Base-by-base conservation (phyloP, 2,113 vertebrate genomes). In the Nothocercus julius region DNA sequence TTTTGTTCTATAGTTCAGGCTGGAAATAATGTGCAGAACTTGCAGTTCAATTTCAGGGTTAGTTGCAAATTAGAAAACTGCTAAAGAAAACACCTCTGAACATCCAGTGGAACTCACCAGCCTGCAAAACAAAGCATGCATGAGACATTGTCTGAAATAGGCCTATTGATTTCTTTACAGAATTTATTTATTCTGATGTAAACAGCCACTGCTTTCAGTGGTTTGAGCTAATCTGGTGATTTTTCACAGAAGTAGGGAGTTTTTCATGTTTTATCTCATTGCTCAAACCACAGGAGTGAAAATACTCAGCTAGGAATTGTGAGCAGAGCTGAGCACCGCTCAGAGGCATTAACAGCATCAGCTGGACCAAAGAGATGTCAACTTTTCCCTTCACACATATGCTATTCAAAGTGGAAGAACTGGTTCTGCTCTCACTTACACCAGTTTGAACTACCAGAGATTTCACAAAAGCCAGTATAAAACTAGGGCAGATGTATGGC, bases 321-420 rank as follows among this genome's bases (percentile, higher is more conserved):
- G 59, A 44, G 8, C 61, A 32, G 27, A 49, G 28, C 24, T 64
- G 58, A 45, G 27, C 54, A 64, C 34, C 0, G 0, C n/a, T n/a
- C 24, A 11, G n/a, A 80, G 72, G 42, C 34, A 62, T 25, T 42
- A 1, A 67, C 1, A 42, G 11, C 30, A 45, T 25, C 36, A n/a
- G 4, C 28, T 36, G 42, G 5, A 30, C 32, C 0, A 0, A 87
- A 66, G 54, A 19, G 4, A 8, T 6, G 7, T 25, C 30, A 16
- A 44, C 15, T 30, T 63, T 14, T 58, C 1, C 4, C 11, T 49
- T 66, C 51, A 47, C 19, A 17, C 13, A 24, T 1, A 3, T 1
- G 2, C 34, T n/a, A 24, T 24, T 47, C 17, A 8, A 18, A 63
- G 70, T 58, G 53, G 79, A 2, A 9, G 40, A 62, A 40, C 62